Percentiles rank a stretch among this genome's conserved stretches.
Evolutionary conservation across 2,888 invertebrate species (phyloP).

Genomic region (Tachina grossa): DNA sequence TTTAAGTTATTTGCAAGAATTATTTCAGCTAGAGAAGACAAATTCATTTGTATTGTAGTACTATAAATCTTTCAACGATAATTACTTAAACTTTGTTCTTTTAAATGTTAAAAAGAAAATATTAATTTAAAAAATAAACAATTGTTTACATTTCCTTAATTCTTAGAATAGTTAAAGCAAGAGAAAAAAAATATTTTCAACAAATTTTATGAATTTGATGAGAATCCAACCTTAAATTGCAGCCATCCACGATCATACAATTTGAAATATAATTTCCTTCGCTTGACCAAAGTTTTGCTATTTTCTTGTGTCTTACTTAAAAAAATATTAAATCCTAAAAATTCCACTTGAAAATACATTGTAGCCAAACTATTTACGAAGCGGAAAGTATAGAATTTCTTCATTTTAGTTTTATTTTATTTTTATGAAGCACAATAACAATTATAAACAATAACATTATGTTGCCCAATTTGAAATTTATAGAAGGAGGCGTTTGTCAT

Average conservation of each 20-base stretch:
- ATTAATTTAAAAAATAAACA: not conserved
- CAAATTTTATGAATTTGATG: conserved; percentile 14
- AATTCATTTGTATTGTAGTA: not conserved
- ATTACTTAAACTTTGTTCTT: not conserved
- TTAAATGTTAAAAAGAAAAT: not conserved
- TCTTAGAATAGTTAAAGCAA: conserved; percentile 43
- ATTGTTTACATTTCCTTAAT: conserved; percentile 61
- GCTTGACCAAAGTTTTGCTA: not conserved
- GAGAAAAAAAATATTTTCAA: conserved; percentile 10
- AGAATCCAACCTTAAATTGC: conserved; percentile 17
- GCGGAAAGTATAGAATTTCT: conserved; percentile 63
- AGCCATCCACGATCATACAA: conserved; percentile 2
- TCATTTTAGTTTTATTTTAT: not conserved
- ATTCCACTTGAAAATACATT: conserved; percentile 48
- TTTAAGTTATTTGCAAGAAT: too few species aligned
- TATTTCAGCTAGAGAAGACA: too few species aligned
- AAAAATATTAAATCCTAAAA: conserved; percentile 24
- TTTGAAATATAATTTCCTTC: conserved; percentile 17
- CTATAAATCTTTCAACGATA: not conserved
- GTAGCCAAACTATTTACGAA: conserved; percentile 27
- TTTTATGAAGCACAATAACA: conserved; percentile 29
- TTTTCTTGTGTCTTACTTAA: not conserved
- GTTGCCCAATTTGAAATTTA: conserved; percentile 43
- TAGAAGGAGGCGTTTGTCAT: not conserved
- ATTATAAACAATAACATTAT: conserved; percentile 37